phyloP scores from a whole-genome alignment of 1,140 invertebrate species.

The Eriocheir sinensis region DNA sequence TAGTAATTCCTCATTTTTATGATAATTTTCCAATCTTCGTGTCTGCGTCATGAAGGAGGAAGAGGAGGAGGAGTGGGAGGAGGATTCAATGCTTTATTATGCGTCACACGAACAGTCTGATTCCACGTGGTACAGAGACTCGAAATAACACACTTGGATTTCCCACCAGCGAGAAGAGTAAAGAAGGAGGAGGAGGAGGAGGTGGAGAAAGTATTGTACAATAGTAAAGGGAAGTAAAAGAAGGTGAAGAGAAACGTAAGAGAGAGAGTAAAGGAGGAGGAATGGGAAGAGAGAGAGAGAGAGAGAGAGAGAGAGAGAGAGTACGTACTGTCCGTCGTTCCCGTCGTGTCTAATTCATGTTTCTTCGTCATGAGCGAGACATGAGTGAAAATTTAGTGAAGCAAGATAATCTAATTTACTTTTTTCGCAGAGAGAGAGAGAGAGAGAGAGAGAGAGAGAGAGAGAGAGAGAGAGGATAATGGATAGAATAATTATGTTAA shows the following conservation, averaged over 20 bases:
- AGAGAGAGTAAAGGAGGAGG: background rate
- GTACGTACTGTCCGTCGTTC: no score
- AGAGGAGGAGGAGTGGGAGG: no score
- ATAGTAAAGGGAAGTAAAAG: no score
- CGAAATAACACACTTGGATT: background rate
- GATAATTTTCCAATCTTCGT: background rate
- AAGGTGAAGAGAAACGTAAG: background rate
- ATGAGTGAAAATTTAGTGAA: background rate
- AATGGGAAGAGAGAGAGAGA: no score
- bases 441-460: no score
- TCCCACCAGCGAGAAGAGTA: background rate
- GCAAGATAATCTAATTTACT: background rate
- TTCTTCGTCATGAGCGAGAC: background rate
- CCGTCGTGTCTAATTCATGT: background rate
- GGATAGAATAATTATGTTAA: no score
- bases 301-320: no score
- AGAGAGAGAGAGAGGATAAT: no score
- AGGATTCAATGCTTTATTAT: background rate
- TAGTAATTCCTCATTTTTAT: constrained; percentile 18
- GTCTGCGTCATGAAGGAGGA: background rate
- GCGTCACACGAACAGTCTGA: background rate
- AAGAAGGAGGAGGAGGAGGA: background rate
- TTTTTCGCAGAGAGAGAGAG: no score
- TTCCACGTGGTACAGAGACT: background rate
- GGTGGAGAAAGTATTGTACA: background rate